Evolutionary conservation across 2,888 invertebrate species (phyloP).

Genomic region (Brachyopa scutellaris): DNA sequence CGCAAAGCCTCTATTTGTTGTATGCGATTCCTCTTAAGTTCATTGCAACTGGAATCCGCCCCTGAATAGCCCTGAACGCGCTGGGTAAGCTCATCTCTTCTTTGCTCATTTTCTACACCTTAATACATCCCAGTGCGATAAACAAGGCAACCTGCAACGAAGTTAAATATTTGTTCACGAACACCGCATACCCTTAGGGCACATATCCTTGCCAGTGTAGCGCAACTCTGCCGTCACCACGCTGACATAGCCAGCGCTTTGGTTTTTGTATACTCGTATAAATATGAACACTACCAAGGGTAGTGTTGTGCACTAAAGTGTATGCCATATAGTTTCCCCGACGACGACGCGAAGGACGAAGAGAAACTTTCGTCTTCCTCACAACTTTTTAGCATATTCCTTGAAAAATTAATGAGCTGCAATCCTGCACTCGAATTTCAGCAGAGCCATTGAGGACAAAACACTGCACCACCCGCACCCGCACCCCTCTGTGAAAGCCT

Average conservation of each 20-base stretch:
- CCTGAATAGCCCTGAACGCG: neutral
- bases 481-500: neutral
- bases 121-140: constrained; percentile 13
- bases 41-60: neutral
- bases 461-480: neutral
- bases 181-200: constrained; percentile 48
- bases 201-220: constrained; percentile 27
- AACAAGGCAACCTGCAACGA: constrained; percentile 53
- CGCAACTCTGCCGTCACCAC: neutral
- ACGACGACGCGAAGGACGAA: constrained; percentile 7
- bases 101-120: constrained; percentile 9
- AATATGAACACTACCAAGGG: neutral
- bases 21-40: neutral
- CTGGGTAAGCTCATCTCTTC: neutral
- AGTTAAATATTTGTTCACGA: constrained; percentile 53
- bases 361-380: constrained; percentile 48
- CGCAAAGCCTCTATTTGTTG: neutral
- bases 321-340: constrained; percentile 22
- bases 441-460: constrained; percentile 5
- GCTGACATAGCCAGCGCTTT: constrained; percentile 13
- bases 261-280: no score
- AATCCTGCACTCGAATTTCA: constrained; percentile 36
- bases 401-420: constrained; percentile 65
- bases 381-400: constrained; percentile 58
- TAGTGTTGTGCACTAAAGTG: neutral